Conservation (phyloP, 2,113 vertebrate species). For the Recurvirostra avosetta region DNA sequence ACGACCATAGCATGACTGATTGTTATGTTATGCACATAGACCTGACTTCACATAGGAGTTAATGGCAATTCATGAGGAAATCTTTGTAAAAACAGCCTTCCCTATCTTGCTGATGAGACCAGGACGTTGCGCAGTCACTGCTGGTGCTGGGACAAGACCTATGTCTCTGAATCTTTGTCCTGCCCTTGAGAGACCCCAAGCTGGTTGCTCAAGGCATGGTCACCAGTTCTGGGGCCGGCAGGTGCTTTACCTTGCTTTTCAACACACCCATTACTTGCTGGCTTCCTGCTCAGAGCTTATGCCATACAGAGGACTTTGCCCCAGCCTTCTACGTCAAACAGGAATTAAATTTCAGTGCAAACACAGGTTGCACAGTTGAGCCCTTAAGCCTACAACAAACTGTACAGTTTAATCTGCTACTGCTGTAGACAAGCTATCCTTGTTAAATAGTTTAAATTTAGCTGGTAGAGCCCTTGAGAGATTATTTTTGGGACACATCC, state of each 20-base stretch:
- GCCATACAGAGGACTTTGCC: background rate
- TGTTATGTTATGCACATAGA: background rate
- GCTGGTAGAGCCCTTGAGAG: background rate
- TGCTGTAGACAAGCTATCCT: background rate
- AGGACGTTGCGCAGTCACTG: rapidly evolving
- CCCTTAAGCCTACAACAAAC: background rate
- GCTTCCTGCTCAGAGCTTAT: background rate
- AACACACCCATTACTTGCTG: rapidly evolving
- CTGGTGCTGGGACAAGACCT: background rate
- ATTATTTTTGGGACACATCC: conserved; percentile 7
- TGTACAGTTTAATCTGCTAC: background rate
- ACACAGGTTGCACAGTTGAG: background rate
- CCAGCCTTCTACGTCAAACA: background rate
- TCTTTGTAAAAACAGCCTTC: background rate
- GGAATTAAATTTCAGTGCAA: conserved; percentile 32
- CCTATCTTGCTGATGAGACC: background rate
- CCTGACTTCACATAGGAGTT: background rate
- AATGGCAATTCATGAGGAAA: background rate
- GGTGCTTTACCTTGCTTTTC: background rate
- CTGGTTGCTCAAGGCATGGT: background rate
- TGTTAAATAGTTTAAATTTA: conserved; percentile 46
- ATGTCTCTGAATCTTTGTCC: background rate
- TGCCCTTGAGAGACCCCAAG: background rate
- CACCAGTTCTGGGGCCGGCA: background rate
- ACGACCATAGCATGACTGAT: rapidly evolving